Evolutionary conservation across 2,888 invertebrate genomes (phyloP), one percentile per base, ranked within the genome.

Genomic region (Drosophila paucipuncta): DNA sequence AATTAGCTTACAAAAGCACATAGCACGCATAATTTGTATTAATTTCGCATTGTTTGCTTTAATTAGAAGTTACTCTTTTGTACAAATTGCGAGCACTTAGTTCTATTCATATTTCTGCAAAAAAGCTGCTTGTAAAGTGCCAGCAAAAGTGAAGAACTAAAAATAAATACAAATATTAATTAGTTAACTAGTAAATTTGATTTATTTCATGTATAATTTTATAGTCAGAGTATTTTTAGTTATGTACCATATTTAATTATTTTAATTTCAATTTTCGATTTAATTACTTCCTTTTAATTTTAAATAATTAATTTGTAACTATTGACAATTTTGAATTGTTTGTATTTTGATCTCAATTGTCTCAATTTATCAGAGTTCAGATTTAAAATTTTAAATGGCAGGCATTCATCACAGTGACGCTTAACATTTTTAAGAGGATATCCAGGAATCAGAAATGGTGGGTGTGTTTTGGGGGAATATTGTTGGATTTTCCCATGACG

Each of bases 1-100:
- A 80, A 80, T 76, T 78, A 71, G 63, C 64, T 22, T 25, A 60
- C n/a, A 62, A 52, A 62, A 31, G 54, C 41, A 57, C 22, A 39
- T 11, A 33, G 22, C n/a, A n/a, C 13, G 25, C 37, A 25, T 30
- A 53, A 55, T 60, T 53, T 41, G 43, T 39, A 58, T 65, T n/a
- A 50, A 62, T 54, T 39, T 47, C 33, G 9, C 50, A 52, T 7
- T 30, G 49, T 61, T 53, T 66, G 58, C 43, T 71, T 77, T 59
- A 66, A 62, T 58, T 25, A 54, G 18, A 65, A 28, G 6, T 33
- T 18, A 4, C 6, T 30, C 35, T 25, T 11, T n/a, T 41, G 4
- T 5, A 1, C 11, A 25, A 33, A 52, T 10, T n/a, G 35, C 16
- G n/a, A 35, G n/a, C 50, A 5, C 18, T 9, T 55, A 2, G 2